Percentiles rank a stretch among this genome's conserved stretches.
Evolutionary conservation across 2,113 vertebrate species (phyloP).

Genomic region (Pedetes capensis): DNA sequence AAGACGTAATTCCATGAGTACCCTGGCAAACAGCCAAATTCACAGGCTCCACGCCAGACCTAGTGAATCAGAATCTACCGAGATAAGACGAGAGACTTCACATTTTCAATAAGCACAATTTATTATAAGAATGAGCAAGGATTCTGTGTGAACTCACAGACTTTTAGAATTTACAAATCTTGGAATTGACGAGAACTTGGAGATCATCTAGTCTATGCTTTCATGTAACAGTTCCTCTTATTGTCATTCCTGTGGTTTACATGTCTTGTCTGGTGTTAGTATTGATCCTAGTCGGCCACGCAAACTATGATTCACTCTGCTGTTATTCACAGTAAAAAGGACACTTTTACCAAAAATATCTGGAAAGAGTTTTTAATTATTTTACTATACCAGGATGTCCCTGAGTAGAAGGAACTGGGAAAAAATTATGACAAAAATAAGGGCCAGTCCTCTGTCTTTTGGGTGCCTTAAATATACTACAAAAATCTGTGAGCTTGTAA

Average conservation of each 20-base stretch:
- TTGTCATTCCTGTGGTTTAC: background rate
- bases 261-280: background rate
- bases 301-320: background rate
- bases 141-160: background rate
- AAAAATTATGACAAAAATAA: conserved; percentile 8
- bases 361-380: conserved; percentile 12
- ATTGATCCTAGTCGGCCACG: background rate
- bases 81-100: too few species aligned
- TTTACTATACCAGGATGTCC: background rate
- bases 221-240: background rate
- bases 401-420: background rate
- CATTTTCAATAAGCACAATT: background rate
- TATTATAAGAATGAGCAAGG: background rate
- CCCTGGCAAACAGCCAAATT: background rate
- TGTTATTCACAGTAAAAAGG: background rate
- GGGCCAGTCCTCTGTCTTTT: background rate
- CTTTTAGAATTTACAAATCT: background rate
- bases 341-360: background rate
- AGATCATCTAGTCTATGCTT: background rate
- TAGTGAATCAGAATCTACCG: too few species aligned
- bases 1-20: background rate
- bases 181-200: background rate
- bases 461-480: background rate
- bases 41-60: too few species aligned
- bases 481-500: background rate